Evolutionary conservation across 2,888 invertebrate species (phyloP), one percentile per base, ranked within the genome.

Genomic region (Rhogogaster chlorosoma): DNA sequence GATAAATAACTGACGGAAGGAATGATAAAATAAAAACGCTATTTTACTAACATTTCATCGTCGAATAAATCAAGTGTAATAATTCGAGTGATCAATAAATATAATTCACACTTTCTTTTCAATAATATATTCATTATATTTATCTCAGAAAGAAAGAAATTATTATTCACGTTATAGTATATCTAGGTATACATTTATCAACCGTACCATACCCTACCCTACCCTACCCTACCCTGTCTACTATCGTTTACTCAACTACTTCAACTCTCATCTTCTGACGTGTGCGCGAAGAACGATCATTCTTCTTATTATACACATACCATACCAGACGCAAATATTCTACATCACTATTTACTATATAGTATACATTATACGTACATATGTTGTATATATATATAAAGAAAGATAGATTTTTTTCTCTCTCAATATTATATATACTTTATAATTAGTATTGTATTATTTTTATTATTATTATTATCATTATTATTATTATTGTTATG

Each of bases 401-500:
- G 45, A 45, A 15, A 12, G 3, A 12, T 45, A 12, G 3, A 45
- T 45, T 45, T 15, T 45, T 42, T n/a, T n/a, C n/a, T n/a, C n/a
- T n/a, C n/a, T 9, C 12, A 12, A 12, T 42, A 42, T 42, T 12
- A 42, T 42, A 42, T 42, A 42, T 42, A 42, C 12, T 42, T 45
- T 12, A 45, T 12, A 45, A 45, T 45, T 45, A 45, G 45, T 45
- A 45, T 45, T 3, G 15, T 45, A 12, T 9, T 42, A 42, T 42
- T 5, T 18, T 49, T 49, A n/a, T 42, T 5, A 49, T 49, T 49
- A n/a, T 49, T 49, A 18, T 49, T 49, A 4, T n/a, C n/a, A n/a
- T 49, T 49, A 49, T n/a, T 53, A 53, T n/a, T 18, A n/a, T 6
- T n/a, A 53, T n/a, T 53, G n/a, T 53, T 84, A 93, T 93, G 93